A percentile compares a stretch with the other conserved stretches of the same genome.
Evolutionary conservation across 2,797 vertebrate species (phyloP).

Genomic region (Phoxinus dragarum): DNA sequence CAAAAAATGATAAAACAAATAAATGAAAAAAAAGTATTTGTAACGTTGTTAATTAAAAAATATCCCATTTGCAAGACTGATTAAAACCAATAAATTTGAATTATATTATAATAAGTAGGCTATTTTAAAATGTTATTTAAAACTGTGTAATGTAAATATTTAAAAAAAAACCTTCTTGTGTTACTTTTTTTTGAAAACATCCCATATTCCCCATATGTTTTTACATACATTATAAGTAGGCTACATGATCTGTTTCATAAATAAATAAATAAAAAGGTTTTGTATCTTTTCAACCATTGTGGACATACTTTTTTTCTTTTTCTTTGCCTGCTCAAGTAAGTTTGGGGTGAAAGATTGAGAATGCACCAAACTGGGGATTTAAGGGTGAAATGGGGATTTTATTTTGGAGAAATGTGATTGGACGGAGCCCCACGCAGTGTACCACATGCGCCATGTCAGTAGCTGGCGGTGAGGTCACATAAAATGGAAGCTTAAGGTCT

Average conservation of each 20-base stretch:
- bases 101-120: not conserved
- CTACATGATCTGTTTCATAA: not conserved
- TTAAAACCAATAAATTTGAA: not conserved
- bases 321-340: not conserved
- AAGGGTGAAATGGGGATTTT: conserved; percentile 9
- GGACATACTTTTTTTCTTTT: not conserved
- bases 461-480: conserved; percentile 40
- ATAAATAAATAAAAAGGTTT: too few species aligned
- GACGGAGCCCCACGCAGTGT: conserved; percentile 12
- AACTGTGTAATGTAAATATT: not conserved
- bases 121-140: not conserved
- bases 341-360: not conserved
- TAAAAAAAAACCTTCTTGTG: not conserved
- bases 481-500: conserved; percentile 50
- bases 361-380: conserved; percentile 3
- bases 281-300: not conserved
- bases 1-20: not conserved
- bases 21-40: not conserved
- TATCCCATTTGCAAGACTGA: too few species aligned
- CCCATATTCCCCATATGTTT: not conserved
- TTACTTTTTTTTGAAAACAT: not conserved
- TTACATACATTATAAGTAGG: not conserved
- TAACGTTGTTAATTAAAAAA: not conserved
- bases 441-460: conserved; percentile 35
- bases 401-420: conserved; percentile 35